Evolutionary conservation across 2,113 vertebrate genomes (phyloP).

Genomic region (Numida meleagris): DNA sequence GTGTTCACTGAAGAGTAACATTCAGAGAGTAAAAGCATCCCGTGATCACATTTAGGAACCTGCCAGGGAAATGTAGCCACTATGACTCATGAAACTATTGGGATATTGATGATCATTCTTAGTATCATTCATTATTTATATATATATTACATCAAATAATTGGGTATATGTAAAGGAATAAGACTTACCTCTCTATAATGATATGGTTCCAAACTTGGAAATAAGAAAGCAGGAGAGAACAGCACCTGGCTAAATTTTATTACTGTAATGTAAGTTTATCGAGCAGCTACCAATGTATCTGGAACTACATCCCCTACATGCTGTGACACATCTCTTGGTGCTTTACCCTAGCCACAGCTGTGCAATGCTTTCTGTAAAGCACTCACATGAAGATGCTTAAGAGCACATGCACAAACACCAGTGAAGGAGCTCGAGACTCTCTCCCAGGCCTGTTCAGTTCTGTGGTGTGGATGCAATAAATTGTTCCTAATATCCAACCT

Average conservation of each 20-base stretch:
- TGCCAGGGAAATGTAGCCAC: not conserved
- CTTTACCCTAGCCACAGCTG: not conserved
- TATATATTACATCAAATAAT: not conserved
- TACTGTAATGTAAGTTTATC: not conserved
- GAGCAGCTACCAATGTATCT: not conserved
- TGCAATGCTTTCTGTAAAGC: not conserved
- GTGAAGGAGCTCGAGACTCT: not conserved
- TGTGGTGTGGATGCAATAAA: not conserved
- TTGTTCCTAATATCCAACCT: no score
- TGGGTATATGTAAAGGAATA: not conserved
- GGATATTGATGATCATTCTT: not conserved
- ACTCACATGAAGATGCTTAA: not conserved
- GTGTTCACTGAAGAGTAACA: not conserved
- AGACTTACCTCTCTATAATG: not conserved
- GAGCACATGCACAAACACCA: accelerated
- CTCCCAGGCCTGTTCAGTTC: not conserved
- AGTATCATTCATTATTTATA: not conserved
- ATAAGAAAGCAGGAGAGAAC: not conserved
- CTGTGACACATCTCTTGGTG: not conserved
- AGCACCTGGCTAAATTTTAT: not conserved
- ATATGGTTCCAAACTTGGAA: not conserved
- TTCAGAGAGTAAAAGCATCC: not conserved
- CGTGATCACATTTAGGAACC: not conserved
- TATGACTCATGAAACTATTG: constrained; percentile 1
- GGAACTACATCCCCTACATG: not conserved